Conservation (phyloP, 2,888 invertebrate species). For the Pyralis farinalis region DNA sequence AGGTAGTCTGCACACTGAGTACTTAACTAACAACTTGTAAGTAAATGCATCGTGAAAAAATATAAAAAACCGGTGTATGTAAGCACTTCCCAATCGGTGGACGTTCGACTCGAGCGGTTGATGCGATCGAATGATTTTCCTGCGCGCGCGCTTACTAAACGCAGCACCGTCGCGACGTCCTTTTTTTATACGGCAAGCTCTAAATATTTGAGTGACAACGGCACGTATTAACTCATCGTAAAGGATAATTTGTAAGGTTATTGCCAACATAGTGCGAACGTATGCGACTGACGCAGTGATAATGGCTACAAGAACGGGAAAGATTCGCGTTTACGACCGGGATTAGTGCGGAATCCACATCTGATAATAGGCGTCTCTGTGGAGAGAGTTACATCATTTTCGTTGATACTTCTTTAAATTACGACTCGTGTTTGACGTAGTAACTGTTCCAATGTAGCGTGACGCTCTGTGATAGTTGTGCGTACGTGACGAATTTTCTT, state of each 20-base stretch:
- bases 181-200: constrained; percentile 71
- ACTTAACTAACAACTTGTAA: not conserved
- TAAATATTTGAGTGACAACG: constrained; percentile 71
- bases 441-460: not conserved
- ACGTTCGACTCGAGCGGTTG: constrained; percentile 62
- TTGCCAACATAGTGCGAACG: constrained; percentile 50
- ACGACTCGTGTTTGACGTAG: not conserved
- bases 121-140: constrained; percentile 63
- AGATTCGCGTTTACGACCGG: constrained; percentile 72
- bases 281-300: constrained; percentile 48
- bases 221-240: constrained; percentile 68
- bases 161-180: constrained; percentile 47
- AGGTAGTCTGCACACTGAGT: constrained; percentile 18
- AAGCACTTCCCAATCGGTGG: constrained; percentile 55
- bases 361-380: constrained; percentile 53
- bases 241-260: constrained; percentile 79
- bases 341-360: constrained; percentile 67
- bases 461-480: not conserved
- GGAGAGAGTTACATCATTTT: constrained; percentile 56
- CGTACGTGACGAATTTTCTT: not conserved
- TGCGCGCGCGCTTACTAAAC: constrained; percentile 60
- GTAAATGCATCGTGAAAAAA: constrained; percentile 14
- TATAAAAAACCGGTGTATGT: constrained; percentile 17
- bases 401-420: constrained; percentile 25
- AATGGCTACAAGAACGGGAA: constrained; percentile 53